A percentile compares a stretch with the other conserved stretches of the same genome.
Evolutionary conservation across 2,888 invertebrate genomes (phyloP).

Genomic region (Zootermopsis nevadensis): DNA sequence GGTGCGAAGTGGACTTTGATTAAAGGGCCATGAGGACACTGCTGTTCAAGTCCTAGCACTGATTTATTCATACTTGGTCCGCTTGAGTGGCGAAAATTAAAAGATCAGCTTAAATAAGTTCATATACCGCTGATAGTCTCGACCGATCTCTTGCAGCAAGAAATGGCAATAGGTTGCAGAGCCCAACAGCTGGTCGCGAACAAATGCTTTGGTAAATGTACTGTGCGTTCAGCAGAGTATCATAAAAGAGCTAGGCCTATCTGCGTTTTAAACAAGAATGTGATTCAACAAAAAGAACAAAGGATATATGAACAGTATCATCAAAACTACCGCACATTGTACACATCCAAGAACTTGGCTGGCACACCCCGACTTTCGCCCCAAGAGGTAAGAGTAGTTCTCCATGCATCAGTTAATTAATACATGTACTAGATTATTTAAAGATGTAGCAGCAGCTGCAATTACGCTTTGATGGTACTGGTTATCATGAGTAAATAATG

Average conservation of each 20-base stretch:
- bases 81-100: neutral
- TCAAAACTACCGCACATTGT: constrained; percentile 17
- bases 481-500: too few relatives aligned
- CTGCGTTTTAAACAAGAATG: neutral
- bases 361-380: constrained; percentile 61
- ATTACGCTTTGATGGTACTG: too few relatives aligned
- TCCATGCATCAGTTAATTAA: too few relatives aligned
- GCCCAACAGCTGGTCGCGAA: constrained; percentile 47
- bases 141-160: neutral
- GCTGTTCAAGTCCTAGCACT: neutral
- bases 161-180: constrained; percentile 47
- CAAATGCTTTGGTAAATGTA: constrained; percentile 30
- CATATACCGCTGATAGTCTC: neutral
- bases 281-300: neutral
- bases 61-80: neutral
- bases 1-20: neutral
- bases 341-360: constrained; percentile 39
- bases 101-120: neutral
- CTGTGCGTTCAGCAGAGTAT: constrained; percentile 19
- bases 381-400: constrained; percentile 60
- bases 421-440: too few relatives aligned
- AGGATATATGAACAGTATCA: neutral
- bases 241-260: constrained; percentile 22
- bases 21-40: neutral
- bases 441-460: too few relatives aligned